Base-by-base conservation (phyloP, 2,797 vertebrate species). In the Pteropus rufus region DNA sequence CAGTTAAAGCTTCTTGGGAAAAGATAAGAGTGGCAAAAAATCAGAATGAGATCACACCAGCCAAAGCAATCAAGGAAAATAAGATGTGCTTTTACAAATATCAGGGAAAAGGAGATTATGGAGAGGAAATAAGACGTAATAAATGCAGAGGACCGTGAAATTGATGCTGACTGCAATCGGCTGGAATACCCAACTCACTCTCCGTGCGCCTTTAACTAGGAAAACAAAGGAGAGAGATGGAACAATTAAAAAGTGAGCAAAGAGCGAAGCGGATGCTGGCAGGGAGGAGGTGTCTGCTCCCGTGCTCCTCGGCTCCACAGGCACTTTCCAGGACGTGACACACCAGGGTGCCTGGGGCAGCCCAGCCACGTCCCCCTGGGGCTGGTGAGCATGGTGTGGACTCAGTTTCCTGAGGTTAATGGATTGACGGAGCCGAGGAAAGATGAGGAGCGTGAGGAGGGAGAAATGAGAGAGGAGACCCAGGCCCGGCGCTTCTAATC, bases 71-170 rank as follows among this genome's bases (percentile, higher is more conserved):
- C 93, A 98, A 91, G 88, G 90, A 93, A 86, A 96, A 91, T 89
- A 96, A 96, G 97, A 96, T 95, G 95, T 6, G 82, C 94, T 96
- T 94, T 96, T 81, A 70, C 95, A 95, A 97, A 97, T 94, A 97
- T 75, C 95, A 91, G 52, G 97, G 93, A 82, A 93, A 81, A 94
- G 88, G 90, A 95, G 96, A 97, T 96, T 93, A 96, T 87, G 52
- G 79, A 91, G 85, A 95, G 95, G 97, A 97, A 97, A 97, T 96
- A 96, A 93, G 96, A 69, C 94, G 96, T 96, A 96, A 96, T 96
- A 96, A 97, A 97, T 94, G 96, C 97, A 98, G 88, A 95, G 82
- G 95, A 95, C 91, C 97, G 69, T 97, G 96, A 98, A 98, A 98
- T 98, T 97, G 97, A 95, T 16, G 69, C 94, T 97, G 97, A 96